Conservation (phyloP, 2,797 vertebrate genomes). For the Chaenodraco wilsoni region DNA sequence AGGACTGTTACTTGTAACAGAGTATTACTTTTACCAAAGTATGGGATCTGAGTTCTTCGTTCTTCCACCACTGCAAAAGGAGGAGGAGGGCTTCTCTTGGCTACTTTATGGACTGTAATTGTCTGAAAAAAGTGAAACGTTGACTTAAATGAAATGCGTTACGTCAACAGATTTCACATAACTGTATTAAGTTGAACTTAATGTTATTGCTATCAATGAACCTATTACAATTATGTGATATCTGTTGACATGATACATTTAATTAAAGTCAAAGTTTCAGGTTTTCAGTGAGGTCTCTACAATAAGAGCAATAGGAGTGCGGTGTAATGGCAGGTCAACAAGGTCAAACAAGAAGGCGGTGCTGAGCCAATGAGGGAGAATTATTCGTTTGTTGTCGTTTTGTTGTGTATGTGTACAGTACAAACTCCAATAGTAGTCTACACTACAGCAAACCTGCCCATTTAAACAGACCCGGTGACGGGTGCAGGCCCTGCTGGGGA, state of each 20-base stretch:
- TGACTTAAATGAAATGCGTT: too few relatives aligned
- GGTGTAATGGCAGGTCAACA: slow-evolving; percentile 50
- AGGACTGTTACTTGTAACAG: too few relatives aligned
- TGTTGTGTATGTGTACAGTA: slow-evolving; percentile 31
- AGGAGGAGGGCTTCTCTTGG: slow-evolving; percentile 57
- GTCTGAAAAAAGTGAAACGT: not conserved
- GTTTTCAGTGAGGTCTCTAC: slow-evolving; percentile 58
- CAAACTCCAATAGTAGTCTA: slow-evolving; percentile 48
- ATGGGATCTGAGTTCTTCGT: too few relatives aligned
- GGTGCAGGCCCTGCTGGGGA: slow-evolving; percentile 66
- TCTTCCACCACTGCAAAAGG: slow-evolving; percentile 24
- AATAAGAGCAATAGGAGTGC: slow-evolving; percentile 58
- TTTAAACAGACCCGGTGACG: slow-evolving; percentile 68
- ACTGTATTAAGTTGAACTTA: too few relatives aligned
- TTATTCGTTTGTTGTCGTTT: slow-evolving; percentile 43
- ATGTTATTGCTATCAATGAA: too few relatives aligned
- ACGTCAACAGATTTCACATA: too few relatives aligned
- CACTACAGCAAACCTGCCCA: slow-evolving; percentile 55
- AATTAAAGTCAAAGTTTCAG: too few relatives aligned
- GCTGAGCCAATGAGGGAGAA: slow-evolving; percentile 49
- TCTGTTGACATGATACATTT: too few relatives aligned
- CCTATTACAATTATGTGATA: too few relatives aligned
- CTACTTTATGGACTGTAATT: slow-evolving; percentile 71
- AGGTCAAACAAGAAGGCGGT: slow-evolving; percentile 55
- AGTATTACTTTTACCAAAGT: too few relatives aligned